These are phyloP conservation scores for Scomberomorus guttatus DNA, from an alignment of 2,797 vertebrate genomes.

Conservation along the genomic window DNA sequence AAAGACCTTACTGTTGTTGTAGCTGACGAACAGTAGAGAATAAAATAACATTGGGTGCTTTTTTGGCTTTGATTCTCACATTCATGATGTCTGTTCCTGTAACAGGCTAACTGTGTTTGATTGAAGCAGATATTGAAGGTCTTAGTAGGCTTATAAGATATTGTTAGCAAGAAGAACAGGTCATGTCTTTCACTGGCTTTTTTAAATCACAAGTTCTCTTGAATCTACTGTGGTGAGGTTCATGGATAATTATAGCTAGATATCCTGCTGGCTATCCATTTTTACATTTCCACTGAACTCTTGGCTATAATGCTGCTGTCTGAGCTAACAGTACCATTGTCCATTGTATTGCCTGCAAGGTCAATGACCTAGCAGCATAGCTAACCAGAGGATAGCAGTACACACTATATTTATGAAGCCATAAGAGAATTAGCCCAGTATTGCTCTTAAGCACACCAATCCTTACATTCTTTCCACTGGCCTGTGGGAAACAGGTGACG, in stretches of 20 bases:
- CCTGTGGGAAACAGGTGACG: conserved; percentile 51
- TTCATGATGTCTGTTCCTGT: not conserved
- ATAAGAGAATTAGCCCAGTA: conserved; percentile 37
- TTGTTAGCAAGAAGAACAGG: not conserved
- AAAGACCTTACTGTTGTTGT: not conserved
- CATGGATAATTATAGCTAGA: not conserved
- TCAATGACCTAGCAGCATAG: conserved; percentile 26
- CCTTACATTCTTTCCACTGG: conserved; percentile 77
- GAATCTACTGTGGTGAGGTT: not conserved
- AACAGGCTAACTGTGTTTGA: not conserved
- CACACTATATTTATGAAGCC: conserved; percentile 7
- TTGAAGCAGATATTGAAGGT: not conserved
- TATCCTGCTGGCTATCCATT: not conserved
- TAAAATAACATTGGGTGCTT: not conserved
- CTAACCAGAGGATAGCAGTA: conserved; percentile 29
- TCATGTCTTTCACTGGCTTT: not conserved
- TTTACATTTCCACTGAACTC: not conserved
- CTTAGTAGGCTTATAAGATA: not conserved
- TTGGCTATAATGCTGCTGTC: not conserved
- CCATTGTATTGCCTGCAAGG: conserved; percentile 26
- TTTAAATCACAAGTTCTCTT: not conserved
- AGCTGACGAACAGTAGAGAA: not conserved
- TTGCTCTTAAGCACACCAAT: conserved; percentile 52
- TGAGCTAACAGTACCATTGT: conserved; percentile 16
- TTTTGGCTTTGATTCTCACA: not conserved